Percentiles rank a stretch among this genome's conserved stretches.
Conservation (phyloP, 2,888 invertebrate species). For the Syrphus vitripennis region DNA sequence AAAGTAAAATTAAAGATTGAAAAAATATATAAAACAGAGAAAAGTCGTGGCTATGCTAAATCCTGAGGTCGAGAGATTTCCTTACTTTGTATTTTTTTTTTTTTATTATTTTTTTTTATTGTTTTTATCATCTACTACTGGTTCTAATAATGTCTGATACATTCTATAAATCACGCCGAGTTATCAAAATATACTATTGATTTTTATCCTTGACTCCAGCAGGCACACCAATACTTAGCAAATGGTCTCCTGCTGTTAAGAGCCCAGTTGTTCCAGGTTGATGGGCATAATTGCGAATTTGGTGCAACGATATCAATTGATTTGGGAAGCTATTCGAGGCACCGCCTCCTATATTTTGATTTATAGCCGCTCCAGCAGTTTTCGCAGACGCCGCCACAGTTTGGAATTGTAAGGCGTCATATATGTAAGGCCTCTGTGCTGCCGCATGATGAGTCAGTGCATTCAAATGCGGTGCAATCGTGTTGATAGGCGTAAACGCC, state of each 20-base stretch:
- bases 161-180: conserved; percentile 64
- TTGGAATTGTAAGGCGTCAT: conserved; percentile 94
- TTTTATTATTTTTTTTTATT: too few species aligned
- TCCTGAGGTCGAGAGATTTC: conserved; percentile 69
- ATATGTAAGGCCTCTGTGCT: conserved; percentile 86
- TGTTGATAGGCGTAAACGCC: conserved; percentile 96
- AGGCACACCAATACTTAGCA: conserved; percentile 82
- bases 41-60: conserved; percentile 69
- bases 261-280: conserved; percentile 87
- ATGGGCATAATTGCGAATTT: conserved; percentile 97
- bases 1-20: background rate
- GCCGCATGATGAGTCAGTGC: conserved; percentile 83
- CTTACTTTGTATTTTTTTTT: conserved; percentile 17
- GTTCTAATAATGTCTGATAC: conserved; percentile 9
- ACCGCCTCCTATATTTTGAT: conserved; percentile 78
- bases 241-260: conserved; percentile 86
- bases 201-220: conserved; percentile 78
- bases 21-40: conserved; percentile 22
- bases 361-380: conserved; percentile 36
- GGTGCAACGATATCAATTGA: conserved; percentile 96
- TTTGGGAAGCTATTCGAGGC: conserved; percentile 89
- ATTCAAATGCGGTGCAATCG: conserved; percentile 89
- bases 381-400: conserved; percentile 76
- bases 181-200: conserved; percentile 78
- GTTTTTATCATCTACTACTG: conserved; percentile 19